A percentile compares a stretch with the other conserved stretches of the same genome.
These are phyloP conservation scores for Caenorhabditis becei DNA, from an alignment of 2,888 invertebrate species.

Conservation along the genomic window DNA sequence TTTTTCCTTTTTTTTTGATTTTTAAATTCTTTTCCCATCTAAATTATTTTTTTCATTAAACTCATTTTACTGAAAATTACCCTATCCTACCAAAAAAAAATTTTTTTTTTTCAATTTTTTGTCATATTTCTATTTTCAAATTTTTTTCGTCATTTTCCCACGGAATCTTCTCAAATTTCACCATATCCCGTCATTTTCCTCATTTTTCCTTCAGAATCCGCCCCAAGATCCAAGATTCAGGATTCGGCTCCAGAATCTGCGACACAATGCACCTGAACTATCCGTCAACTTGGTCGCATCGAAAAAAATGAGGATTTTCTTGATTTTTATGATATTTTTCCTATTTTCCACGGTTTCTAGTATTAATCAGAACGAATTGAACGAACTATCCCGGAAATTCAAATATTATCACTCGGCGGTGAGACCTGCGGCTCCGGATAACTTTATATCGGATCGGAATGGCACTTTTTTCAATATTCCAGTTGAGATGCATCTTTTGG, in stretches of 20 bases:
- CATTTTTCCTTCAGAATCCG: not conserved
- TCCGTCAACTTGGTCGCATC: slow-evolving; percentile 51
- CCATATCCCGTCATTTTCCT: not conserved
- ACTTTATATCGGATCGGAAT: slow-evolving; percentile 65
- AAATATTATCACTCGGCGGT: slow-evolving; percentile 79
- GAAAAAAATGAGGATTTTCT: slow-evolving; percentile 29
- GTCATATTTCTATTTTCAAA: too few relatives aligned
- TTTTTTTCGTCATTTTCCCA: not conserved
- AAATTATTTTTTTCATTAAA: too few relatives aligned
- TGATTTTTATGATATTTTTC: not conserved
- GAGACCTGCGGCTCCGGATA: slow-evolving; percentile 72
- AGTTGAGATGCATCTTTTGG: slow-evolving; percentile 62
- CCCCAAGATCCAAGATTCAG: too few relatives aligned
- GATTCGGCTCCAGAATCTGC: not conserved
- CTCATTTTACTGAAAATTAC: too few relatives aligned
- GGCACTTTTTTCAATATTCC: slow-evolving; percentile 72
- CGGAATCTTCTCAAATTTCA: not conserved
- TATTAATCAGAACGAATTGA: slow-evolving; percentile 74
- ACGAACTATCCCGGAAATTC: slow-evolving; percentile 78
- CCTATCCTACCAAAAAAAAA: too few relatives aligned
- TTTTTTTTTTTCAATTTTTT: too few relatives aligned
- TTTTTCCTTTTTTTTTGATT: too few relatives aligned
- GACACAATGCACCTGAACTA: slow-evolving; percentile 45
- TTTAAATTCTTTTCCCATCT: too few relatives aligned
- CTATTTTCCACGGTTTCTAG: slow-evolving; percentile 45